phyloP scores from a whole-genome alignment of 2,888 invertebrate species.

The Poecilobothrus nobilitatus region DNA sequence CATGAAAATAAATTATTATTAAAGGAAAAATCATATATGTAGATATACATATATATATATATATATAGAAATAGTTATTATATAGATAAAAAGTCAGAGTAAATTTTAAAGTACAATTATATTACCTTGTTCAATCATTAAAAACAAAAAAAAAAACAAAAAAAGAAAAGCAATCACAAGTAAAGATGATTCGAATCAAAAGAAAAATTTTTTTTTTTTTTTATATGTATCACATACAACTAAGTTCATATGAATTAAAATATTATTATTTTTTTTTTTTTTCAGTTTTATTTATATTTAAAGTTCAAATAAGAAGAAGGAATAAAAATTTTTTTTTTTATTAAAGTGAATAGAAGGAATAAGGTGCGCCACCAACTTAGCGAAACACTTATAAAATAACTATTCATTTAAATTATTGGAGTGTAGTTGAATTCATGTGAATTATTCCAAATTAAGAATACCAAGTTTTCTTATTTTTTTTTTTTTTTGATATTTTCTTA shows the following conservation, averaged over 20 bases:
- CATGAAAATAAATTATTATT: background rate
- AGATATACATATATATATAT: too few relatives aligned
- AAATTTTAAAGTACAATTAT: too few relatives aligned
- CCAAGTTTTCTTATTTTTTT: background rate
- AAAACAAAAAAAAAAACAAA: too few relatives aligned
- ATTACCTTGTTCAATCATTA: too few relatives aligned
- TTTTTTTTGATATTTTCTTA: too few relatives aligned
- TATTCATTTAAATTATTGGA: background rate
- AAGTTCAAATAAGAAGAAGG: too few relatives aligned
- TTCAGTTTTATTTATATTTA: background rate
- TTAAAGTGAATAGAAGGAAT: background rate
- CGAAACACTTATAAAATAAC: background rate
- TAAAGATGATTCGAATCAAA: background rate
- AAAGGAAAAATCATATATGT: too few relatives aligned
- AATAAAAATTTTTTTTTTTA: background rate
- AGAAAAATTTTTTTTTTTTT: too few relatives aligned
- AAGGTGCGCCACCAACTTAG: conserved; percentile 9
- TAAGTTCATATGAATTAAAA: too few relatives aligned
- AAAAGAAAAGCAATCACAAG: background rate
- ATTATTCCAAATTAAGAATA: background rate
- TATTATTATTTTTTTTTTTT: background rate
- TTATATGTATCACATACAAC: too few relatives aligned
- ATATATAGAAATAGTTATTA: too few relatives aligned
- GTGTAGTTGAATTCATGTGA: background rate
- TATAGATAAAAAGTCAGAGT: too few relatives aligned